Percentiles rank a stretch among this genome's conserved stretches.
Evolutionary conservation across 1,140 invertebrate species (phyloP).

Genomic region (Macrostomum lignano): DNA sequence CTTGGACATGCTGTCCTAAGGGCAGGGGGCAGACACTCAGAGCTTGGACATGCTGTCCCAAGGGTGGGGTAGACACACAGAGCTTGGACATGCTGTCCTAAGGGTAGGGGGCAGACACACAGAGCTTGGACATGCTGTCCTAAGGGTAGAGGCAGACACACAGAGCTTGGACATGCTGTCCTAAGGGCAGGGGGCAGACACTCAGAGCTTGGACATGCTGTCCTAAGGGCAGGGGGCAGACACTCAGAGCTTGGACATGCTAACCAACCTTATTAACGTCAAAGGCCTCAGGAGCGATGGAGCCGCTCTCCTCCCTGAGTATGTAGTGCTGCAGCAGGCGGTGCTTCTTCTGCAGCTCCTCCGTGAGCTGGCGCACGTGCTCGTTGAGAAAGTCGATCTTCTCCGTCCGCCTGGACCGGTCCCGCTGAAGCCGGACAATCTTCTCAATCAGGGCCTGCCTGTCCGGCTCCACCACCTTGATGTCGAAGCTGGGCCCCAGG

Average conservation of each 20-base stretch:
- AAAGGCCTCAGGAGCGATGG: constrained; percentile 36
- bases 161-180: too few relatives aligned
- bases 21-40: too few relatives aligned
- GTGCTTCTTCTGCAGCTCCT: constrained; percentile 43
- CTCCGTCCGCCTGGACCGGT: constrained; percentile 49
- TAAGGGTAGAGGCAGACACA: too few relatives aligned
- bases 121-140: too few relatives aligned
- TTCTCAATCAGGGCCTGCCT: constrained; percentile 54
- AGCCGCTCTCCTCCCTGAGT: constrained; percentile 37
- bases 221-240: constrained; percentile 1
- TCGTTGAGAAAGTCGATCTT: constrained; percentile 42
- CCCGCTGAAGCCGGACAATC: constrained; percentile 54
- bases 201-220: too few relatives aligned
- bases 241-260: background rate
- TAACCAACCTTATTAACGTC: constrained; percentile 32
- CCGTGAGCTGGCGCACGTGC: constrained; percentile 36
- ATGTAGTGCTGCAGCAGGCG: constrained; percentile 49
- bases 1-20: too few relatives aligned
- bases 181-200: too few relatives aligned
- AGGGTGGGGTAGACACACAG: too few relatives aligned
- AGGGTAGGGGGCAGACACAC: too few relatives aligned
- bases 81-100: too few relatives aligned
- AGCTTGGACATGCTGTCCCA: too few relatives aligned
- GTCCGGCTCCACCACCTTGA: constrained; percentile 26
- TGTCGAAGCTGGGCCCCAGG: constrained; percentile 2